Conservation (phyloP, 64 coral and sea anemone species). For the Actinia equina region DNA sequence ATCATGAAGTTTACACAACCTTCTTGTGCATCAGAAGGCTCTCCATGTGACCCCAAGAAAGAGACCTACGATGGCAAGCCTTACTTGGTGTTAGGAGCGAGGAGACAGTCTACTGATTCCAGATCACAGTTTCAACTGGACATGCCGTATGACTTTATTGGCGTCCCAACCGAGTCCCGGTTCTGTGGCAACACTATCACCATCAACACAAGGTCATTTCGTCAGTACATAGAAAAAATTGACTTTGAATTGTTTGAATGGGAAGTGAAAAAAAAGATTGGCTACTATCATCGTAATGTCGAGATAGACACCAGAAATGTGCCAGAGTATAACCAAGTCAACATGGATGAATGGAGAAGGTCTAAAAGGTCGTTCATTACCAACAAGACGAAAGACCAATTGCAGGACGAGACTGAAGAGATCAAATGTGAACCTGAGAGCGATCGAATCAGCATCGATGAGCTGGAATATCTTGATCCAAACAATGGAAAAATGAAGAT, state of each 20-base stretch:
- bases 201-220: constrained; percentile 52
- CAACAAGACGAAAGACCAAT: background rate
- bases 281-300: constrained; percentile 47
- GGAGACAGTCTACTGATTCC: constrained; percentile 24
- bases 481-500: constrained; percentile 29
- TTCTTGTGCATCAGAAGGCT: constrained; percentile 29
- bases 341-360: constrained; percentile 24
- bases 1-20: constrained; percentile 46
- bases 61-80: constrained; percentile 26
- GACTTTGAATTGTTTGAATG: constrained; percentile 16
- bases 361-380: background rate
- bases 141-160: constrained; percentile 58
- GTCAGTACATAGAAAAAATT: constrained; percentile 36
- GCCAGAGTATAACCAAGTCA: constrained; percentile 47
- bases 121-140: constrained; percentile 52
- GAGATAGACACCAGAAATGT: constrained; percentile 47
- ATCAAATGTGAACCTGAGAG: constrained; percentile 41
- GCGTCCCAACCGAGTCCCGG: constrained; percentile 28
- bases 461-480: constrained; percentile 42
- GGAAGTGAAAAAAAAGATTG: background rate
- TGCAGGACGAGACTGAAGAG: constrained; percentile 7
- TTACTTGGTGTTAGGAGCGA: constrained; percentile 47
- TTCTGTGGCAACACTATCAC: constrained; percentile 72
- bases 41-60: constrained; percentile 42
- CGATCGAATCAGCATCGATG: constrained; percentile 64